Evolutionary conservation across 2,888 invertebrate genomes (phyloP).

Genomic region (Atethmia centrago): DNA sequence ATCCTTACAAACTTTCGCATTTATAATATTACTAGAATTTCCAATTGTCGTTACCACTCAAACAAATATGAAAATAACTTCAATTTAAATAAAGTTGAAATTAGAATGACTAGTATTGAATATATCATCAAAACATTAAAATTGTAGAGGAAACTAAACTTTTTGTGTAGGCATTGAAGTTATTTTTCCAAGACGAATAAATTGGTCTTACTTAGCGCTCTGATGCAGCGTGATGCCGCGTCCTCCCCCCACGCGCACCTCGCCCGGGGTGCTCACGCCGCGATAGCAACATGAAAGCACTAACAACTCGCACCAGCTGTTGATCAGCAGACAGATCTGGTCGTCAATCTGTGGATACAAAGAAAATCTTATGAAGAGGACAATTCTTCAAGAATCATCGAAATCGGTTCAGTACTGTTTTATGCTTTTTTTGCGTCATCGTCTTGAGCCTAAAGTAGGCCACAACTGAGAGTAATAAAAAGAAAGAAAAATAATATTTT

Average conservation of each 20-base stretch:
- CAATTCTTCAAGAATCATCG: not conserved
- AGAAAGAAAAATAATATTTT: too few relatives aligned
- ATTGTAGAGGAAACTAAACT: not conserved
- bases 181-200: not conserved
- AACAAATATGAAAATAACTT: too few relatives aligned
- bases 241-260: constrained; percentile 93
- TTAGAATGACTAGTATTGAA: too few relatives aligned
- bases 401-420: not conserved
- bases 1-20: too few relatives aligned
- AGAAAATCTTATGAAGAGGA: not conserved
- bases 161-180: not conserved
- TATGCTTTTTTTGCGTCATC: too few relatives aligned
- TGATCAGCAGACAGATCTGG: constrained; percentile 98
- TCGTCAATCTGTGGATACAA: constrained; percentile 95
- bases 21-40: too few relatives aligned
- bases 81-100: too few relatives aligned
- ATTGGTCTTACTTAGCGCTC: constrained; percentile 88
- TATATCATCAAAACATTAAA: too few relatives aligned
- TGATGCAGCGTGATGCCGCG: constrained; percentile 88
- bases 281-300: constrained; percentile 98
- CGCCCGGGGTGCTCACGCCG: constrained; percentile 97
- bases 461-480: too few relatives aligned
- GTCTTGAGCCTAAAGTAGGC: too few relatives aligned
- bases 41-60: too few relatives aligned
- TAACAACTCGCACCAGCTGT: constrained; percentile 98